Evolutionary conservation across 2,113 vertebrate genomes (phyloP).

Genomic region (Pelvicachromis taeniatus): DNA sequence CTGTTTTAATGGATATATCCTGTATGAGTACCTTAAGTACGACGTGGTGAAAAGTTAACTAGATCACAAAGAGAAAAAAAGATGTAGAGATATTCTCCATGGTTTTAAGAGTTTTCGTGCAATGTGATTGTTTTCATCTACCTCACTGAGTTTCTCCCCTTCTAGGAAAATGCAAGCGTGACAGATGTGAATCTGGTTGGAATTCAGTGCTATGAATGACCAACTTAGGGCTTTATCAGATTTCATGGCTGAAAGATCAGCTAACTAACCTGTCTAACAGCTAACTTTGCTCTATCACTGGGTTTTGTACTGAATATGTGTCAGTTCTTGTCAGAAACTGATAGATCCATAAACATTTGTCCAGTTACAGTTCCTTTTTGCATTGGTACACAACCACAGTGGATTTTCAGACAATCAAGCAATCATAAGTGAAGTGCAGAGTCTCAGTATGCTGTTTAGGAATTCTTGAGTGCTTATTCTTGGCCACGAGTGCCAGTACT

Average conservation of each 20-base stretch:
- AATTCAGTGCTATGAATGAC: background rate
- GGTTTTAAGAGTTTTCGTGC: background rate
- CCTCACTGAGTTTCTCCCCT: background rate
- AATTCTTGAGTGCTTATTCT: background rate
- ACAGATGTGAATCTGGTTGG: background rate
- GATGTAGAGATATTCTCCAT: background rate
- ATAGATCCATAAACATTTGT: background rate
- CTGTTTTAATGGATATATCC: slow-evolving; percentile 40
- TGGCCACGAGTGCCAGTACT: too few relatives aligned
- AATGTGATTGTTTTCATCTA: background rate
- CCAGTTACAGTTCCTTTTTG: background rate
- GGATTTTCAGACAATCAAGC: background rate
- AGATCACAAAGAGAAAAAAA: background rate
- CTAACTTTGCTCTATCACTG: background rate
- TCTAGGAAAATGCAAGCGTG: background rate
- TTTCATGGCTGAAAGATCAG: background rate
- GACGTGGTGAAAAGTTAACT: background rate
- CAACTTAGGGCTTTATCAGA: background rate
- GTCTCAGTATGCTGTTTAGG: background rate
- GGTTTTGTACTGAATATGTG: background rate
- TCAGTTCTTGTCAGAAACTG: background rate
- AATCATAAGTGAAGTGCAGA: background rate
- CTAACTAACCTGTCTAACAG: background rate
- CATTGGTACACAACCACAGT: background rate
- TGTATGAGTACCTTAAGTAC: background rate